These are phyloP conservation scores for Coelinius sp. DNA, from an alignment of 2,888 invertebrate genomes.

Conservation along the genomic window DNA sequence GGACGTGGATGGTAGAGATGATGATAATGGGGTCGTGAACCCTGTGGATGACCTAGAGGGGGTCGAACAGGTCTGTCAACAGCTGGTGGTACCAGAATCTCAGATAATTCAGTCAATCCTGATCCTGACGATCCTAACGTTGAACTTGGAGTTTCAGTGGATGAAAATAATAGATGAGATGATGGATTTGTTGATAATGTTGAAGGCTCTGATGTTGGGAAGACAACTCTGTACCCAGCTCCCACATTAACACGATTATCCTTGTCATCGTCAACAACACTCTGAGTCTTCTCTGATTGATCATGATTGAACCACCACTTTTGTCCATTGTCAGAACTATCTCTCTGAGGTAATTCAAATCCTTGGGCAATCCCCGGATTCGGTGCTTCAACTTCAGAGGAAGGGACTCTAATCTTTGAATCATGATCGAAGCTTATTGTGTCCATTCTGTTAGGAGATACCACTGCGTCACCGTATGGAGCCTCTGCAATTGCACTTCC, in stretches of 20 bases:
- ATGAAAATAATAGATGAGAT: slow-evolving; percentile 33
- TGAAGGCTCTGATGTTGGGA: slow-evolving; percentile 37
- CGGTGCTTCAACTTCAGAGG: background rate
- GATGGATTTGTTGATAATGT: slow-evolving; percentile 42
- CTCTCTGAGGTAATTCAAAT: background rate
- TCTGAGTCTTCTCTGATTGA: slow-evolving; percentile 34
- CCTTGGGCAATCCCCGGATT: background rate
- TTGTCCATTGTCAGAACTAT: background rate
- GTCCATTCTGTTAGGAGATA: slow-evolving; percentile 15
- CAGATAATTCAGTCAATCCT: slow-evolving; percentile 59
- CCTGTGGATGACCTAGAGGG: slow-evolving; percentile 39
- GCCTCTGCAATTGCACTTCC: slow-evolving; percentile 73
- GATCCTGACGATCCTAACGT: slow-evolving; percentile 26
- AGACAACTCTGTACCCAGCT: slow-evolving; percentile 31
- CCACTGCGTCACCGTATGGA: slow-evolving; percentile 62
- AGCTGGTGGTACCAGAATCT: slow-evolving; percentile 63
- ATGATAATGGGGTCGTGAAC: slow-evolving; percentile 50
- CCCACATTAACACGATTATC: slow-evolving; percentile 35
- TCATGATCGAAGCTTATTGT: slow-evolving; percentile 35
- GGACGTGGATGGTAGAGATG: slow-evolving; percentile 53
- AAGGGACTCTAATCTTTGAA: slow-evolving; percentile 7
- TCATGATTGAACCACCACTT: slow-evolving; percentile 39
- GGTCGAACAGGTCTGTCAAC: slow-evolving; percentile 52
- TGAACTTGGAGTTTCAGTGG: slow-evolving; percentile 37
- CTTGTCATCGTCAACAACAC: slow-evolving; percentile 26